phyloP scores from a whole-genome alignment of 2,113 vertebrate genomes.

The Atrichornis clamosus region DNA sequence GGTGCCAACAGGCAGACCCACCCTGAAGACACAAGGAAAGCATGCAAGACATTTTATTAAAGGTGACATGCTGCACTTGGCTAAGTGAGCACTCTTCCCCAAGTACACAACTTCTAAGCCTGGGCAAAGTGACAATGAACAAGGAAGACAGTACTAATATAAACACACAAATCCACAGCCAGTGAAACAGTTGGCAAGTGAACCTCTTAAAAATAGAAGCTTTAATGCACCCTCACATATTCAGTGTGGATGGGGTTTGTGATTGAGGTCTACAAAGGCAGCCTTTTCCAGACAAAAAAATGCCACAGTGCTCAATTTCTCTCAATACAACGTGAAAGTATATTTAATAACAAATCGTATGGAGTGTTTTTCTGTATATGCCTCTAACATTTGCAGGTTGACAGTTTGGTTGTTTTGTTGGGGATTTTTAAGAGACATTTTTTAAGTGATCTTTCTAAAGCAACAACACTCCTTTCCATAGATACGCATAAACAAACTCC shows the following conservation, averaged over 20 bases:
- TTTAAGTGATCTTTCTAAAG: not conserved
- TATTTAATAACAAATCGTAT: not conserved
- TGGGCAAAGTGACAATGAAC: not conserved
- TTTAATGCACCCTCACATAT: not conserved
- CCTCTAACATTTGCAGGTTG: not conserved
- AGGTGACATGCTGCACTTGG: not conserved
- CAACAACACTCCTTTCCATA: not conserved
- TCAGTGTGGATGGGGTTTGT: not conserved
- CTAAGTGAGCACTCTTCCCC: not conserved
- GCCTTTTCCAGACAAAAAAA: not conserved
- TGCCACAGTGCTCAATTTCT: not conserved
- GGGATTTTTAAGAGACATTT: not conserved
- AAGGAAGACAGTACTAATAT: not conserved
- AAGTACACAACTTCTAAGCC: not conserved
- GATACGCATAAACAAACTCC: not conserved
- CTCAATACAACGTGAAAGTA: not conserved
- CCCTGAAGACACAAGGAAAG: not conserved
- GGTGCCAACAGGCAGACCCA: fast-evolving
- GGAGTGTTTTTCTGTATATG: not conserved
- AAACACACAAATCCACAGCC: not conserved
- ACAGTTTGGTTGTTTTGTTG: not conserved
- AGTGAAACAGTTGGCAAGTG: not conserved
- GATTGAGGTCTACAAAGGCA: not conserved
- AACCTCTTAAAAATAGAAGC: not conserved
- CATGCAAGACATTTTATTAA: not conserved